Evolutionary conservation across 23 tunicate species (phyloP), one percentile per base, ranked within the genome.

Genomic region (Trididemnum nubilum): DNA sequence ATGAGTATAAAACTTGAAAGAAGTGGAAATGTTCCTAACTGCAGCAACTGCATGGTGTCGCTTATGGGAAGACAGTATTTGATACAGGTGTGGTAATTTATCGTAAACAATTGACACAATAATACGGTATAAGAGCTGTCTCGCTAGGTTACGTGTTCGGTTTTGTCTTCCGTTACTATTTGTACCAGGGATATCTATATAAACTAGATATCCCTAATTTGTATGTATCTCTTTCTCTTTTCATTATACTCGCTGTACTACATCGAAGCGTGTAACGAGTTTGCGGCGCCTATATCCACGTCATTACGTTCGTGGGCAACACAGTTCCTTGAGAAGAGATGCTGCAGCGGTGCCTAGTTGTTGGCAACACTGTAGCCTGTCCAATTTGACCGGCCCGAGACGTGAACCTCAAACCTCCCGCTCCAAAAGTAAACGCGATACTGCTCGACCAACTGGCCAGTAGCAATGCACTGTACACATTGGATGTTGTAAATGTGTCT

Each of bases 1-100:
- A 85, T 85, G 90, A 85, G 90, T 35, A 72, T 85, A 0, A 85
- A 78, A 59, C 35, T 85, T 34, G 77, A 79, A 19, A 39, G 82
- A 85, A 77, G 84, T 49, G 75, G 87, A 0, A 52, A 83, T 33
- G 86, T 77, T 40, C 98, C 98, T 1, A 73, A 80, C 24, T 93
- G 98, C 84, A 51, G 69, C 78, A 90, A 90, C 34, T 93, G 98
- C 73, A 33, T 72, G 30, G 81, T 63, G 34, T 88, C 94, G 24
- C 49, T 93, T 25, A 76, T 90, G 87, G 98, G 98, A 54, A 84
- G 86, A 63, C 98, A 93, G 67, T 93, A 93, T 75, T 60, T 93
- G 23, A 71, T 93, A 23, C 92, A 93, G 93, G 98, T 93, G 29
- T 49, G 57, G 57, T 49, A 49, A 49, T 49, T n/a, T n/a, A n/a